Conservation (phyloP, 2,888 invertebrate species). For the Limnephilus rhombicus region DNA sequence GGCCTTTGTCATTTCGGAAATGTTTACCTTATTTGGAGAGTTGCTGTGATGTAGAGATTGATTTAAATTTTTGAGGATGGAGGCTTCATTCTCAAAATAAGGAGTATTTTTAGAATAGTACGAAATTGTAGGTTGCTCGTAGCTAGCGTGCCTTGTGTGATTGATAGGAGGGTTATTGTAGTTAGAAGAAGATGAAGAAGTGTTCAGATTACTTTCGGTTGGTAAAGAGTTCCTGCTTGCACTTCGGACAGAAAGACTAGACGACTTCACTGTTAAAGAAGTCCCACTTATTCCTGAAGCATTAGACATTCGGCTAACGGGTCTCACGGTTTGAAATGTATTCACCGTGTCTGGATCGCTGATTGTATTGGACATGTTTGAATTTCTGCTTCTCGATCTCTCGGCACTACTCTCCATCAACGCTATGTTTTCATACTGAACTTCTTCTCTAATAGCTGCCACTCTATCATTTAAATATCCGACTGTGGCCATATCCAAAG, state of each 20-base stretch:
- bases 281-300: slow-evolving; percentile 69
- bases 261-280: slow-evolving; percentile 52
- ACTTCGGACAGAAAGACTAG: slow-evolving; percentile 58
- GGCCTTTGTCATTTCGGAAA: slow-evolving; percentile 72
- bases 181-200: slow-evolving; percentile 8
- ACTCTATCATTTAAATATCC: slow-evolving; percentile 65
- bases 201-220: slow-evolving; percentile 47
- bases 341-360: slow-evolving; percentile 65
- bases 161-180: slow-evolving; percentile 39
- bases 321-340: slow-evolving; percentile 67
- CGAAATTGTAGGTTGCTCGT: slow-evolving; percentile 71
- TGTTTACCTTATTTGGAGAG: slow-evolving; percentile 74
- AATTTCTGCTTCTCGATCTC: slow-evolving; percentile 64
- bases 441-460: slow-evolving; percentile 66
- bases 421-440: slow-evolving; percentile 66
- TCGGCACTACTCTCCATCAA: slow-evolving; percentile 56
- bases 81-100: slow-evolving; percentile 60
- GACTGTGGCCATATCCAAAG: slow-evolving; percentile 58
- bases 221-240: slow-evolving; percentile 63
- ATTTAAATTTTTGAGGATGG: slow-evolving; percentile 73
- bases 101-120: slow-evolving; percentile 74
- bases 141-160: slow-evolving; percentile 65
- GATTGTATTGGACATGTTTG: slow-evolving; percentile 61
- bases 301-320: slow-evolving; percentile 69
- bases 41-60: slow-evolving; percentile 68